Conservation (phyloP, 2,797 vertebrate species). For the Oreortyx pictus region DNA sequence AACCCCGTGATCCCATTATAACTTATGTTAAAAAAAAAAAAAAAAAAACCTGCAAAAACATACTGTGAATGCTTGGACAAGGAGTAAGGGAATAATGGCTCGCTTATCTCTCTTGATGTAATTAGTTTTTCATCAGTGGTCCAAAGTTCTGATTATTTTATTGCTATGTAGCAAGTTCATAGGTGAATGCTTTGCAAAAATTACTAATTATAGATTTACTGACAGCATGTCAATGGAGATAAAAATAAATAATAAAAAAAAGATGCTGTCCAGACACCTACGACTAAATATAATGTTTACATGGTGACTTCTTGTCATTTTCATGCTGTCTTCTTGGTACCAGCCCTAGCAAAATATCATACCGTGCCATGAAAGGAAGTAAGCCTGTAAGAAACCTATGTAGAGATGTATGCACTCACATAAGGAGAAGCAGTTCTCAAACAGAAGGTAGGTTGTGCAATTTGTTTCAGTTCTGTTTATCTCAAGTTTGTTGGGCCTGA, state of each 20-base stretch:
- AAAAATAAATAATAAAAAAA: not conserved
- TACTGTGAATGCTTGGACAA: not conserved
- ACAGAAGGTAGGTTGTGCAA: not conserved
- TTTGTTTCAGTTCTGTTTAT: not conserved
- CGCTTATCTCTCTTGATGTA: not conserved
- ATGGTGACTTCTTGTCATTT: not conserved
- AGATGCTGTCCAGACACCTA: not conserved
- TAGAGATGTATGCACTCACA: not conserved
- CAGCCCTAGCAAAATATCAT: not conserved
- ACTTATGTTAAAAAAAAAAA: not conserved
- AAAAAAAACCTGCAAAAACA: not conserved
- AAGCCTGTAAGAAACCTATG: not conserved
- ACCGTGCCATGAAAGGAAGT: not conserved
- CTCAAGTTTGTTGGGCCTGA: accelerated
- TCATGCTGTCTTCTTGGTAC: not conserved
- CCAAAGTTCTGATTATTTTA: slow-evolving; percentile 23
- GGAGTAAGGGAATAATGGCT: not conserved
- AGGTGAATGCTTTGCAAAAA: slow-evolving; percentile 7
- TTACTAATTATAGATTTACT: not conserved
- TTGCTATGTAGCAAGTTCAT: slow-evolving; percentile 18
- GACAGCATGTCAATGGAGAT: not conserved
- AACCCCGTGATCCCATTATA: not conserved
- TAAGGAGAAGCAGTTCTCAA: not conserved
- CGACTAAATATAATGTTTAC: not conserved
- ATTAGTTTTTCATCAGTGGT: not conserved